Percentiles rank a stretch among this genome's conserved stretches.
Evolutionary conservation across 2,797 vertebrate genomes (phyloP).

Genomic region (Propithecus deckenii): DNA sequence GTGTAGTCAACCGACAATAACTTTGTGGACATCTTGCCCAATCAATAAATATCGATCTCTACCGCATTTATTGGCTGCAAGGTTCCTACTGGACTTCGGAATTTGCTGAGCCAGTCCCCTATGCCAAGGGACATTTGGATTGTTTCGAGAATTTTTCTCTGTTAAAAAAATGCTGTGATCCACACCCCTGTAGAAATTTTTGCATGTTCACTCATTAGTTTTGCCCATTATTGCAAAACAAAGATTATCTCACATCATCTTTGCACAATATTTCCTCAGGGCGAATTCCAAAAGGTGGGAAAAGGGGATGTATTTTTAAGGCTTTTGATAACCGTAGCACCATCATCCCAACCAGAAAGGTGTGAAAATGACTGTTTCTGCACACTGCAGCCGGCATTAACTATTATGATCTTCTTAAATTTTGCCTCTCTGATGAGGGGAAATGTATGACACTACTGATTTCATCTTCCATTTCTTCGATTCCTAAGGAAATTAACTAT

Average conservation of each 20-base stretch:
- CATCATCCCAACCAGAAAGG: background rate
- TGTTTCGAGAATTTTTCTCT: background rate
- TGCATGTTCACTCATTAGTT: slow-evolving; percentile 33
- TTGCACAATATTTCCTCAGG: background rate
- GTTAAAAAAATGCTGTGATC: background rate
- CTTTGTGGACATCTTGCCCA: slow-evolving; percentile 68
- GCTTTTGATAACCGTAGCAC: background rate
- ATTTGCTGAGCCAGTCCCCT: slow-evolving; percentile 57
- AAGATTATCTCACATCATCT: background rate
- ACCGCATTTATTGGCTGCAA: slow-evolving; percentile 35
- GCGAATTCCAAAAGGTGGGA: background rate
- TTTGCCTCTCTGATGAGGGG: background rate
- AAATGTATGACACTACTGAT: background rate
- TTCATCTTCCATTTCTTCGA: slow-evolving; percentile 39
- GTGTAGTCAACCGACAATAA: slow-evolving; percentile 44
- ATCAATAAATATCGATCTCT: slow-evolving; percentile 68
- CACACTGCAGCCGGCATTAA: background rate
- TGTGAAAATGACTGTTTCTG: background rate
- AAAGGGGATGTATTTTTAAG: background rate
- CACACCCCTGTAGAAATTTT: background rate
- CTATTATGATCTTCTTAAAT: background rate
- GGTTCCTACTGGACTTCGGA: slow-evolving; percentile 36
- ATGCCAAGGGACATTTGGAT: background rate
- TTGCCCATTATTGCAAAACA: background rate
- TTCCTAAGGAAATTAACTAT: background rate